These are phyloP conservation scores for Poecilia velifera DNA, from an alignment of 2,797 vertebrate species.

Conservation along the genomic window DNA sequence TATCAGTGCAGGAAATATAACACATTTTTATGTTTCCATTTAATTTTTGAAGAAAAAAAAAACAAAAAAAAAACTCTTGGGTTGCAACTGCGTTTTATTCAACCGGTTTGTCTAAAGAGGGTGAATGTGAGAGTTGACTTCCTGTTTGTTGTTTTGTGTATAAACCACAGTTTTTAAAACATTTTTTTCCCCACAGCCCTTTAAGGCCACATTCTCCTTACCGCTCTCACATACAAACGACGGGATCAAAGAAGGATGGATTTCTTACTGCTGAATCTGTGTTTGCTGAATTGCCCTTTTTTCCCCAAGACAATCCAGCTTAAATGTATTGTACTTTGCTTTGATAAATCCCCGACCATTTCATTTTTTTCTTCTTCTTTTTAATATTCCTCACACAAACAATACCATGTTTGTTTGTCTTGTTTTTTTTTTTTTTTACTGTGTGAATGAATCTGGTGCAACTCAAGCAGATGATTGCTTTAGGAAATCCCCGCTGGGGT, in stretches of 20 bases:
- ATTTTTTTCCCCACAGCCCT: conserved; percentile 27
- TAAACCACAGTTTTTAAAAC: conserved; percentile 16
- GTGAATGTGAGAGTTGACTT: conserved; percentile 22
- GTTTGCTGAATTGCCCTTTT: conserved; percentile 67
- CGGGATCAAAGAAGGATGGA: conserved; percentile 59
- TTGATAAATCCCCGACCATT: conserved; percentile 36
- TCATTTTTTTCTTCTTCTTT: conserved; percentile 10
- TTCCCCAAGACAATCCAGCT: conserved; percentile 64
- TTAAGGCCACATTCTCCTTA: conserved; percentile 37
- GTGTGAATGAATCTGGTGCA: conserved; percentile 30
- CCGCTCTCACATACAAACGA: conserved; percentile 64
- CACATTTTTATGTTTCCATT: not conserved
- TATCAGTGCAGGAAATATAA: not conserved
- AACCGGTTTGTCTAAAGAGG: conserved; percentile 7
- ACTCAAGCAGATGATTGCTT: conserved; percentile 9
- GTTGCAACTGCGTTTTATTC: conserved; percentile 4
- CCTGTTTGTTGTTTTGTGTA: conserved; percentile 7
- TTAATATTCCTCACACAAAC: conserved; percentile 50
- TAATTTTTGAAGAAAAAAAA: not conserved
- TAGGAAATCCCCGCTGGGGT: conserved; percentile 21
- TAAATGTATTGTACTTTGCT: conserved; percentile 62
- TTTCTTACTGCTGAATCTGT: conserved; percentile 60
- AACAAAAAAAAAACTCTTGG: not conserved
- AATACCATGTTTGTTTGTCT: conserved; percentile 25
- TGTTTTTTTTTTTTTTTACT: too few relatives aligned